Percentiles rank a stretch among this genome's conserved stretches.
These are phyloP conservation scores for Cheiracanthium punctorium DNA, from an alignment of 2,888 invertebrate genomes.

Conservation along the genomic window DNA sequence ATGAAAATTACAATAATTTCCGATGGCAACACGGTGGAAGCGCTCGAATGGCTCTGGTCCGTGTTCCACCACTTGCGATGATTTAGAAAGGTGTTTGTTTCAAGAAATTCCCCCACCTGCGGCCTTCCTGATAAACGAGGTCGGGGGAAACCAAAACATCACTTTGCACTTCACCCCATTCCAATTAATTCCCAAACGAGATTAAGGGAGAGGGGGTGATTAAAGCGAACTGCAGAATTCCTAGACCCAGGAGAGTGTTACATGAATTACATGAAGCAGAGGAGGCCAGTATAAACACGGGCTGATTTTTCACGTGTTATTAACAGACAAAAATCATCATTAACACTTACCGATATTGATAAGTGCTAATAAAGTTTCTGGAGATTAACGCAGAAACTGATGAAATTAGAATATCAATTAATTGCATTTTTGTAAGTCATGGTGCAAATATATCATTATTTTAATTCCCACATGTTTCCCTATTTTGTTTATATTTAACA, in stretches of 20 bases:
- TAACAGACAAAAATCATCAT: too few species aligned
- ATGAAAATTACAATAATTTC: not conserved
- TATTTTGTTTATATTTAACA: too few species aligned
- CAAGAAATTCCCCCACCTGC: not conserved
- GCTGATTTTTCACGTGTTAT: too few species aligned
- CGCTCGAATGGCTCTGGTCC: not conserved
- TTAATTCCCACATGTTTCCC: too few species aligned
- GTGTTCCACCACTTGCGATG: not conserved
- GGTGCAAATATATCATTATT: too few species aligned
- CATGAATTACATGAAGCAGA: not conserved
- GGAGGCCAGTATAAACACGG: not conserved
- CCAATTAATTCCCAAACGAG: constrained; percentile 10
- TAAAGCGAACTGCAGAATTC: not conserved
- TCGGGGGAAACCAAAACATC: constrained; percentile 2
- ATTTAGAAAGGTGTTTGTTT: constrained; percentile 15
- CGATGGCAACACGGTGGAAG: too few species aligned
- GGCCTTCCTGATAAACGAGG: constrained; percentile 6
- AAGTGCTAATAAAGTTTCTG: too few species aligned
- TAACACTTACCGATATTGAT: too few species aligned
- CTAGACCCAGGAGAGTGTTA: not conserved
- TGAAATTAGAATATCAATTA: too few species aligned
- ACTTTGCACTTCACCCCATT: constrained; percentile 15
- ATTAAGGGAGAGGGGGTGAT: not conserved
- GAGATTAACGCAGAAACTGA: too few species aligned
- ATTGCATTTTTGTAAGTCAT: too few species aligned